phyloP scores from a whole-genome alignment of 2,797 vertebrate genomes.

The Sebastes variabilis region DNA sequence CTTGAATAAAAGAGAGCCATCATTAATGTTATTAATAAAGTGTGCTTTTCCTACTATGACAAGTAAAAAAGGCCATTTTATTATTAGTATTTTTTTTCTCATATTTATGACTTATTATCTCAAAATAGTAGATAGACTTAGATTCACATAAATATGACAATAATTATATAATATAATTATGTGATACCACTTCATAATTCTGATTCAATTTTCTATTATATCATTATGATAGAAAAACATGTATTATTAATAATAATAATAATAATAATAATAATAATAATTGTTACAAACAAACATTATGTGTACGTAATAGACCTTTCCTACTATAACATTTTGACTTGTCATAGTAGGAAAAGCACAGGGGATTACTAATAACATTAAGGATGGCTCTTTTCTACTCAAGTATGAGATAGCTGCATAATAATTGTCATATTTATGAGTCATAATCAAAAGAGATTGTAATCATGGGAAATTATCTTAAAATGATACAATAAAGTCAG shows the following conservation, averaged over 20 bases:
- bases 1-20: background rate
- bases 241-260: background rate
- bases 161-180: background rate
- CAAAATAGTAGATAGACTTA: background rate
- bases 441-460: background rate
- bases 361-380: background rate
- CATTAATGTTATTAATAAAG: no score
- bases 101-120: background rate
- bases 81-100: background rate
- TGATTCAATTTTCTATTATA: background rate
- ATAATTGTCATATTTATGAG: background rate
- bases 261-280: background rate
- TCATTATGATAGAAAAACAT: background rate
- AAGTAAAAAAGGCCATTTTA: background rate
- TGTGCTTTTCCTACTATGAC: background rate
- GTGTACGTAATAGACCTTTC: background rate
- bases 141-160: background rate
- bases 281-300: background rate
- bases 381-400: background rate
- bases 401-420: background rate
- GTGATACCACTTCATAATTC: background rate
- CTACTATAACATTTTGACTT: background rate
- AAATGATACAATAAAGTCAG: background rate
- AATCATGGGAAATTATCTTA: background rate
- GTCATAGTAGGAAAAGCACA: background rate